phyloP scores from a whole-genome alignment of 1,140 invertebrate species.

The Meloidogyne floridensis region DNA sequence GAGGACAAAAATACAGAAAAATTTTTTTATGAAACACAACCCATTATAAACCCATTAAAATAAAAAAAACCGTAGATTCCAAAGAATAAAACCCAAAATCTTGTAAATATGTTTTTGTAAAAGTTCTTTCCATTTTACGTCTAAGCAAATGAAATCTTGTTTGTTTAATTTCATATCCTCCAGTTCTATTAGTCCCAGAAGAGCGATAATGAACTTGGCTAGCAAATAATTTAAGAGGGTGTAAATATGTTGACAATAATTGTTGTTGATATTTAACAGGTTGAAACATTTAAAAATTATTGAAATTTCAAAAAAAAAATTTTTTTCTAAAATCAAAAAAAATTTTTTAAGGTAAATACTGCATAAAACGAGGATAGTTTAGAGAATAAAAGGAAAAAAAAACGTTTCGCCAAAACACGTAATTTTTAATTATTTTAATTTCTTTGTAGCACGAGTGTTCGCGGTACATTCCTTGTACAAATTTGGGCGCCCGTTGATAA shows the following conservation, averaged over 20 bases:
- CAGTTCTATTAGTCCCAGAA: neutral
- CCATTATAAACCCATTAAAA: neutral
- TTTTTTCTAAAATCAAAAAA: too few relatives aligned
- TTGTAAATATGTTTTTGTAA: neutral
- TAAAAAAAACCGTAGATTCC: neutral
- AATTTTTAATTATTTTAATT: too few relatives aligned
- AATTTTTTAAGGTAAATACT: too few relatives aligned
- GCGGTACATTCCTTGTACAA: too few relatives aligned
- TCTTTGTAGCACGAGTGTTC: too few relatives aligned
- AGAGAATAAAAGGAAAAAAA: too few relatives aligned
- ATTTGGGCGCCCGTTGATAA: too few relatives aligned
- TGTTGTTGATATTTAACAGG: neutral
- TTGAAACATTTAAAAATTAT: too few relatives aligned
- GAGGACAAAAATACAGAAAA: too few relatives aligned
- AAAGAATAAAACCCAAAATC: neutral
- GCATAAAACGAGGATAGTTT: too few relatives aligned
- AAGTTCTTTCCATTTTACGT: neutral
- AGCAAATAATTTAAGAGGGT: neutral
- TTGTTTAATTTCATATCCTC: neutral
- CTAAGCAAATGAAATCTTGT: neutral
- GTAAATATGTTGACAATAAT: neutral
- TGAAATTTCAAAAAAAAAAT: too few relatives aligned
- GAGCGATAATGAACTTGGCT: neutral
- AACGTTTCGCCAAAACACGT: too few relatives aligned
- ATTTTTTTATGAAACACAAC: neutral